Evolutionary conservation across 2,888 invertebrate genomes (phyloP), one percentile per base, ranked within the genome.

Genomic region (Melolontha melolontha): DNA sequence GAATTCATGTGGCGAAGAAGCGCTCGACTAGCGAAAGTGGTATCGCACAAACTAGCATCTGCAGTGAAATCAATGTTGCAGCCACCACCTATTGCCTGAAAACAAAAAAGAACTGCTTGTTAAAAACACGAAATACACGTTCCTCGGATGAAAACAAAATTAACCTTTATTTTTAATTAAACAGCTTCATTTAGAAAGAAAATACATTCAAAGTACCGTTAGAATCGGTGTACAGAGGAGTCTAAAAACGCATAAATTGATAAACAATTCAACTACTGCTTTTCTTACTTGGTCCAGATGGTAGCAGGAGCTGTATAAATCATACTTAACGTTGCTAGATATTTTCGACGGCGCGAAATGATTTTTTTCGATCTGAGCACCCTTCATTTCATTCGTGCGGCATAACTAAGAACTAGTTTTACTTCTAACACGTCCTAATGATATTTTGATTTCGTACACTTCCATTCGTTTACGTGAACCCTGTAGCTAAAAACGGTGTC

Each of bases 1-100:
- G 93, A 94, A 80, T 89, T 93, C 75, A 89, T 94, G 51, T 94
- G 94, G 94, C 90, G 89, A 75, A 87, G 92, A 72, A 94, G 93
- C 75, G 90, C 93, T 0, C 90, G 92, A 80, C 94, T 95, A 74
- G 94, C 94, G 12, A 91, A 92, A 75, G 87, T 95, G 44, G 94
- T 95, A 2, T 93, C 94, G 0, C 90, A 92, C 80, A 93, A 94
- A 84, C 84, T 95, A 42, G 89, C 89, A 4, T 83, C 86, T 5
- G 89, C 88, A 4, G 85, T 88, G 0, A 85, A 84, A 75, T 87
- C 88, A n/a, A 87, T 89, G 87, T 81, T 89, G 27, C 84, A 85
- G 75, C 88, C 88, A 51, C 84, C 86, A 40, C 86, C 86, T 12
- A 29, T 50, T 27, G 50, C 62, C 63, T 52, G 52, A 67, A 40